These are phyloP conservation scores for Ciconia nigra DNA, from an alignment of 2,797 vertebrate genomes.

Conservation along the genomic window DNA sequence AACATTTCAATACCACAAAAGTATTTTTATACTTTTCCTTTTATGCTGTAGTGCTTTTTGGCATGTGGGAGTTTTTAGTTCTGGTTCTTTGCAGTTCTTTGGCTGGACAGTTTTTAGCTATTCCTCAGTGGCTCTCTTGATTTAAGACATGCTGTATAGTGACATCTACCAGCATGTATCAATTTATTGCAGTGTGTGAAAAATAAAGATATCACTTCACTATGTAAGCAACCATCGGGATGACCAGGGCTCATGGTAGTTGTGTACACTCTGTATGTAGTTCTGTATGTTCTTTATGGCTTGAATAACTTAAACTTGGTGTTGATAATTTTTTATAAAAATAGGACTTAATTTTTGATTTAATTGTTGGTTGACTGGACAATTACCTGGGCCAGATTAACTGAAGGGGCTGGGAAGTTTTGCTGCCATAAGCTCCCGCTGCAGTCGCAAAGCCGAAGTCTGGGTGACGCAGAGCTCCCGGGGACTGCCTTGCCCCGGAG, in stretches of 20 bases:
- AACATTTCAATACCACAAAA: neutral
- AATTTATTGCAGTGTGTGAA: neutral
- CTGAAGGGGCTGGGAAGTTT: neutral
- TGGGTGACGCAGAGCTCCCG: fast-evolving
- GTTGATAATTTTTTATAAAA: neutral
- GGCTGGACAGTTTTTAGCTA: neutral
- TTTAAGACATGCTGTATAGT: neutral
- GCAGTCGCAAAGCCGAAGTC: neutral
- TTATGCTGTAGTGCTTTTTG: neutral
- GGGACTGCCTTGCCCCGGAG: neutral
- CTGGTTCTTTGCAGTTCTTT: neutral
- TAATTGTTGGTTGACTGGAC: neutral
- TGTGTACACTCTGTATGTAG: neutral
- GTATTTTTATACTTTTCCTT: conserved; percentile 6
- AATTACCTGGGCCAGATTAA: neutral
- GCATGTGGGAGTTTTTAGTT: neutral
- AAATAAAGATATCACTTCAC: neutral
- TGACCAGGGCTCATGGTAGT: neutral
- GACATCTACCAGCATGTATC: neutral
- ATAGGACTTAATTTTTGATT: neutral
- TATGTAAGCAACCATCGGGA: neutral
- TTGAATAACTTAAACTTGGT: neutral
- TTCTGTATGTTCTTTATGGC: neutral
- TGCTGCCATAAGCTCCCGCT: neutral
- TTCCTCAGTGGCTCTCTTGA: neutral